Base-by-base conservation (phyloP, 2,888 invertebrate genomes). In the Drepanosiphum platanoidis region DNA sequence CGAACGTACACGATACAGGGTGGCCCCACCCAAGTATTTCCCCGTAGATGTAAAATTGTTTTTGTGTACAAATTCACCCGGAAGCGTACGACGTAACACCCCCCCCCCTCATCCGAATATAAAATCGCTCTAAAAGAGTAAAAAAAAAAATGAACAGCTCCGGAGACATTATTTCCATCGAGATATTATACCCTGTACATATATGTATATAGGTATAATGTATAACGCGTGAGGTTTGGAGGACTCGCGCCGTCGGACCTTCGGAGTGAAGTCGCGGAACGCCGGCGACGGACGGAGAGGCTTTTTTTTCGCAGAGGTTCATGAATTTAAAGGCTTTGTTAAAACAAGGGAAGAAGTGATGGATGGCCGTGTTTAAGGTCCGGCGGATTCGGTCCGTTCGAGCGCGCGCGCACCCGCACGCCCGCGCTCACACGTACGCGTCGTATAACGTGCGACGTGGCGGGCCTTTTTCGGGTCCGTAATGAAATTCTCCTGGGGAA, bases 401-500 rank as follows among this genome's bases (percentile, higher is more conserved):
- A 46, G 27, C 61, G 30, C 1, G 3, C 42, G 9, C 27, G 42
- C 61, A 68, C 82, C 11, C 80, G 42, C 18, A 52, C 27, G 61
- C 42, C 0, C n/a, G 15, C 42, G 58, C 39, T 66, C n/a, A 39
- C n/a, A n/a, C 7, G 15, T 13, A 7, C 32, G 32, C 22, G 13
- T 22, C n/a, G 34, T 52, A 15, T n/a, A 34, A 11, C 22, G 39
- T 15, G 61, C 42, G 75, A 75, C 75, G 75, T 75, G n/a, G 42
- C 32, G 83, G 64, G 64, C 66, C 77, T 84, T 84, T 84, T 84
- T 84, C 75, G 84, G 84, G 66, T 66, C 77, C 61, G 84, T 84
- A 77, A 84, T 84, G 84, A 77, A 84, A 84, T 84, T 84, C 84
- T 84, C 84, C 75, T 32, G 84, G 84, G 84, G 77, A 84, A 84